Evolutionary conservation across 1,140 invertebrate species (phyloP), one percentile per base, ranked within the genome.

Genomic region (Parasteatoda tepidariorum): DNA sequence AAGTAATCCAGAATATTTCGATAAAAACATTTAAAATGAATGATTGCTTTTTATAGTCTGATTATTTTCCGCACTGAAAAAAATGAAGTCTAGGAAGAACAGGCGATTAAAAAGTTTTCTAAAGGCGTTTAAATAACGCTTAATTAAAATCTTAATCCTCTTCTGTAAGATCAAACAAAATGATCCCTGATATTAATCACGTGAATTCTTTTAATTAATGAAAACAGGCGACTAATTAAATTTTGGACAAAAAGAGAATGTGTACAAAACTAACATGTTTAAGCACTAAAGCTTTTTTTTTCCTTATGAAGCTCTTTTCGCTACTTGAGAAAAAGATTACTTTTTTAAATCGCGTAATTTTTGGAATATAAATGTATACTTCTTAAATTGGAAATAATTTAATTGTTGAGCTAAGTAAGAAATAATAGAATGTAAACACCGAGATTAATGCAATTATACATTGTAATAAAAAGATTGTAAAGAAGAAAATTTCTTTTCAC

Each of bases 71-170:
- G n/a, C n/a, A n/a, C n/a, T n/a, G n/a, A n/a, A n/a, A n/a, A n/a
- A n/a, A n/a, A n/a, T n/a, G n/a, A n/a, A n/a, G n/a, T n/a, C n/a
- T n/a, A n/a, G n/a, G n/a, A n/a, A n/a, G n/a, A n/a, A n/a, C n/a
- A n/a, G n/a, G n/a, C 7, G 38, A 38, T 78, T 64, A 66, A 78
- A 75, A 78, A 66, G 26, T 34, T 33, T 11, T 66, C 15, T 57
- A 24, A 6, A 41, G 28, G 61, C 59, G 26, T 78, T 78, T 78
- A 78, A 78, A 66, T 66, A 78, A 66, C 61, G 38, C 74, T 78
- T 78, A 78, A 78, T 78, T 78, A 78, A 64, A 64, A 78, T 31
- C 74, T 54, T 78, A 78, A 78, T 78, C 74, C 74, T 78, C 55
- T 78, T 62, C 55, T 78, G 61, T 54, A 54, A 78, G 74, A 78